Base-by-base conservation (phyloP, 2,113 vertebrate genomes). In the Oreochromis tanganicae region DNA sequence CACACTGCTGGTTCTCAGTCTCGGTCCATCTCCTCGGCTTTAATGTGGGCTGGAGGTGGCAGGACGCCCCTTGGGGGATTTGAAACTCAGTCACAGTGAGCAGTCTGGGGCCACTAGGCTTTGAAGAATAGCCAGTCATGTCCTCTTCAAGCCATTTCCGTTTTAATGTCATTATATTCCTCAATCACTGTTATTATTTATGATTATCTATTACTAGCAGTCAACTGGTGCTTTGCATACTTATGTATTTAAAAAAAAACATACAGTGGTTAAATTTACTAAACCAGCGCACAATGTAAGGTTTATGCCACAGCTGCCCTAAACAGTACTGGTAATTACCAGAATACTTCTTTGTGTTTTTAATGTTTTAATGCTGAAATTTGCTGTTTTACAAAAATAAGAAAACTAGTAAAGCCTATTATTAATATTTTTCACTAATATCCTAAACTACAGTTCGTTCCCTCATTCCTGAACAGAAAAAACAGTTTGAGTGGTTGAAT, bases 31-130 rank as follows among this genome's bases (percentile, higher is more conserved):
- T 90, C 61, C 52, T 90, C 79, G 27, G 63, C 43, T 89, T 75
- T 87, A 90, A 94, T 89, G 79, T 82, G 63, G 82, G 84, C 85
- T 55, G 55, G 81, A 55, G 85, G 89, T 93, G 91, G 85, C 84
- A 63, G 86, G 59, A 57, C n/a, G 14, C 86, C 91, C 92, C 71
- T 7, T 82, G 79, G 56, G 80, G 87, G 92, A 91, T 83, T 56
- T 88, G 57, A 89, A 75, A 48, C 84, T 75, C 46, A 9, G 73
- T 50, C 73, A 32, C 73, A 78, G 46, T 78, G 73, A 50, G 73
- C 73, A 57, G 87, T 82, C 75, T 66, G 84, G 43, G 68, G 71
- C 66, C 48, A 3, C 55, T 6, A 19, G 71, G 14, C 84, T 94
- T 92, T 92, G 91, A 94, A 87, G 46, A 3, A 82, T 78, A 59